Base-by-base conservation (phyloP, 2,113 vertebrate genomes). In the Carassius auratus region DNA sequence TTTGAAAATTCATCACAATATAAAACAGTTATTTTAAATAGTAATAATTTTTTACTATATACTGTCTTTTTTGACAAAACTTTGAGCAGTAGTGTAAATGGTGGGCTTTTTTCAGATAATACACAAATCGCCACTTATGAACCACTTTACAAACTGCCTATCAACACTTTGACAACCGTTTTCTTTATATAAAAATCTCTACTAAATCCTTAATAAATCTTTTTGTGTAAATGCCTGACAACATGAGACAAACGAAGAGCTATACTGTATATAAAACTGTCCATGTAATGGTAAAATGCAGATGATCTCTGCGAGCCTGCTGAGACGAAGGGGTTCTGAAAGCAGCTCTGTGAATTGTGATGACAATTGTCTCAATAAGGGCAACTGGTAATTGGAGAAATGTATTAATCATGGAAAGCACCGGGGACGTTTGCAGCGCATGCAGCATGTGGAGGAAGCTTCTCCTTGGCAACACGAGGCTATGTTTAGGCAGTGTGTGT, bases 391-490 rank as follows among this genome's bases (percentile, higher is more conserved):
- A 81, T 81, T 69, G 45, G 62, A 81, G 80, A 69, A 81, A 81
- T 81, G 62, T 33, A 52, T 81, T 81, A 81, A 81, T 81, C 62
- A 52, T 55, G 62, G 15, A 69, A 33, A 52, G 80, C 80, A 69
- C 80, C 13, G 21, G 45, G 80, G 80, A 81, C 17, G 10, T 68
- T 81, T 3, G 21, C 36, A 80, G 59, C n/a, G 57, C 38, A 2
- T 64, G 61, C 62, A 19, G 79, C 79, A 21, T 81, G 45, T 21
- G 45, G 62, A 69, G 17, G 42, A 50, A 81, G 45, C 42, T 69
- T 81, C 80, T 81, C 80, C 80, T 81, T 81, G 80, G 80, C 62
- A 81, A 81, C 80, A 69, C 80, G n/a, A 81, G 42, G 62, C 80
- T 81, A 81, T 69, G 80, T 81, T 81, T 81, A 81, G 80, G 45